Conservation (phyloP, 2,888 invertebrate species). For the Mythimna ferrago region DNA sequence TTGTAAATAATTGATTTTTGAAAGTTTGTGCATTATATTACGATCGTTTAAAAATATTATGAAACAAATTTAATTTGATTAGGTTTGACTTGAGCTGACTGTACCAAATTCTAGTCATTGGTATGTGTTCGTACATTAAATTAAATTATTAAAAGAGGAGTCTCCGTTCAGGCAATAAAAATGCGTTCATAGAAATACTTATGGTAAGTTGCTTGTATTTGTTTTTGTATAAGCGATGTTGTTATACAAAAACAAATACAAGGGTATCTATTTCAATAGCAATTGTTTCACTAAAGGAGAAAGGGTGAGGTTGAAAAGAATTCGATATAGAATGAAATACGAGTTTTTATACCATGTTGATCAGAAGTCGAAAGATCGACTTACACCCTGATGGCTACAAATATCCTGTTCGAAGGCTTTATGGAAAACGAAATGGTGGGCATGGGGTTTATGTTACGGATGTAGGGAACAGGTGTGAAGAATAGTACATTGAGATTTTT, state of each 20-base stretch:
- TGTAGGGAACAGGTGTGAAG: conserved; percentile 25
- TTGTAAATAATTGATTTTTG: no score
- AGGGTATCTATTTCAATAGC: conserved; percentile 37
- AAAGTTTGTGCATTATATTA: no score
- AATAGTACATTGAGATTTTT: conserved; percentile 10
- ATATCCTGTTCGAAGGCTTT: conserved; percentile 57
- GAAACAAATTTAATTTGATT: no score
- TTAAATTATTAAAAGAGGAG: no score
- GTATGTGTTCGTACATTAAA: no score
- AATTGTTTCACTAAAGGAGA: conserved; percentile 19
- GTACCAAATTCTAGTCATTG: no score
- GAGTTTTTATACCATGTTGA: conserved; percentile 27
- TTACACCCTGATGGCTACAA: conserved; percentile 37
- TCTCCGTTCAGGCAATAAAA: no score
- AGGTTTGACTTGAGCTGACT: no score
- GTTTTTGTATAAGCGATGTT: background rate
- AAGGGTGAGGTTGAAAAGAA: background rate
- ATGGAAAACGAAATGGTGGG: conserved; percentile 49
- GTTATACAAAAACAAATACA: conserved; percentile 14
- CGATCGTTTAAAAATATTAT: no score
- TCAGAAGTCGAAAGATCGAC: conserved; percentile 27
- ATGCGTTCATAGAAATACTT: no score
- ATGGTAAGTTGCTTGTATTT: no score
- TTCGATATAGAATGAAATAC: conserved; percentile 13
- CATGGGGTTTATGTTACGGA: conserved; percentile 31